Percentiles rank a stretch among this genome's conserved stretches.
phyloP scores from a whole-genome alignment of 2,113 vertebrate genomes.

The Ptyas mucosa region DNA sequence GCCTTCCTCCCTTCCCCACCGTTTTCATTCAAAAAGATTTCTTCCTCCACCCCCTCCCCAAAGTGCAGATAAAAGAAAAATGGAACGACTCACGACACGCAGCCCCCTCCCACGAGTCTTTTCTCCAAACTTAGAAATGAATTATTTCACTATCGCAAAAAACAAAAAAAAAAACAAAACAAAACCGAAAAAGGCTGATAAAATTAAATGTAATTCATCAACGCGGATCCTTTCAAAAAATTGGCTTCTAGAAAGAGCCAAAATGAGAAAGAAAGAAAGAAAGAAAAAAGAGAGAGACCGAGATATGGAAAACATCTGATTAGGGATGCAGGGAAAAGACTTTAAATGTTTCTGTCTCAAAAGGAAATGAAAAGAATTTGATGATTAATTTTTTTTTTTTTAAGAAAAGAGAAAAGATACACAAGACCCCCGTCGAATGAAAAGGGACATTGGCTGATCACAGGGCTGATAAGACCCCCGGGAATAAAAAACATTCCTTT shows the following conservation, averaged over 20 bases:
- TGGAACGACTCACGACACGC: too few relatives aligned
- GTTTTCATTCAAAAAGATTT: not conserved
- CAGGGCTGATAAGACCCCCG: not conserved
- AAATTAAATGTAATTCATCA: not conserved
- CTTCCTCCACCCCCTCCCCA: too few relatives aligned
- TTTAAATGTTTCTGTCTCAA: not conserved
- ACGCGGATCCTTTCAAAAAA: not conserved
- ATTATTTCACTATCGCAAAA: not conserved
- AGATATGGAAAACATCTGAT: not conserved
- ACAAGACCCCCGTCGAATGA: not conserved
- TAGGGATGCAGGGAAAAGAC: not conserved
- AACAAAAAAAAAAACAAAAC: not conserved
- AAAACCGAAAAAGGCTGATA: not conserved
- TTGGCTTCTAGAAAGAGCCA: not conserved
- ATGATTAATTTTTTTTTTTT: not conserved
- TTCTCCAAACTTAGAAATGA: not conserved
- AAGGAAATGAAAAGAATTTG: not conserved
- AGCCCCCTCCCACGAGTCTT: not conserved
- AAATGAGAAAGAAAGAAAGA: not conserved
- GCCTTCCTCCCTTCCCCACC: too few relatives aligned
- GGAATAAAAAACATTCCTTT: not conserved
- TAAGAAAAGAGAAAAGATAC: not conserved
- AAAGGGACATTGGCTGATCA: not conserved
- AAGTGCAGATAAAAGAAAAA: not conserved
- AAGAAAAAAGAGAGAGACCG: too few relatives aligned